phyloP scores from a whole-genome alignment of 1,140 invertebrate genomes.

The Drosophila takahashii region DNA sequence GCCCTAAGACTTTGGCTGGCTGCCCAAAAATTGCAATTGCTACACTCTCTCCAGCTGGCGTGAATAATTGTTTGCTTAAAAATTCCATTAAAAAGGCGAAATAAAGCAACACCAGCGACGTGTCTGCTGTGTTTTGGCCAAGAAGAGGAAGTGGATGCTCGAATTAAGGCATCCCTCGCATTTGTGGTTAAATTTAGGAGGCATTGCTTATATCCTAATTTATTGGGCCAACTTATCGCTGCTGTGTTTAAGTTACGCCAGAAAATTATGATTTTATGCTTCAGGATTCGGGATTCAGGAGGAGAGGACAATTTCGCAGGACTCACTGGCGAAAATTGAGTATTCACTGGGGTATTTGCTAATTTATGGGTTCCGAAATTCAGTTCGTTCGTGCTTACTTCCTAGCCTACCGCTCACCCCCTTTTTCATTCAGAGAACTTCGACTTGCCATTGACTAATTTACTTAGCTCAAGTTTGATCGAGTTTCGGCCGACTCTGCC shows the following conservation, averaged over 20 bases:
- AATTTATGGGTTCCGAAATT: constrained; percentile 22
- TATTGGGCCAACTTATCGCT: constrained; percentile 19
- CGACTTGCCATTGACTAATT: constrained; percentile 37
- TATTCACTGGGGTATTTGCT: constrained; percentile 22
- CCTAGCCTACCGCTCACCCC: too few species aligned
- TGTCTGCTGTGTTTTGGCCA: constrained; percentile 12
- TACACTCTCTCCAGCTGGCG: constrained; percentile 15
- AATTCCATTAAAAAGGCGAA: constrained; percentile 51
- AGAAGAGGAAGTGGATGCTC: not conserved
- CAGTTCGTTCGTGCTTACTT: not conserved
- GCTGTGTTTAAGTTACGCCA: not conserved
- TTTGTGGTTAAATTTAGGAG: not conserved
- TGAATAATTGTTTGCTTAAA: constrained; percentile 59
- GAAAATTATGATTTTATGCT: constrained; percentile 29
- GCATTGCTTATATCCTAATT: constrained; percentile 15
- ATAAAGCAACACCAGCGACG: constrained; percentile 24
- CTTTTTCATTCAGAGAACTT: constrained; percentile 1
- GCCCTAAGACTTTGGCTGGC: constrained; percentile 7
- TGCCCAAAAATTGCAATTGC: constrained; percentile 25
- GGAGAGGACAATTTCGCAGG: constrained; percentile 1
- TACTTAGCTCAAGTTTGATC: constrained; percentile 40
- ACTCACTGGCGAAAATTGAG: constrained; percentile 17
- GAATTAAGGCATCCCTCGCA: constrained; percentile 14
- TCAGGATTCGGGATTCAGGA: too few species aligned
- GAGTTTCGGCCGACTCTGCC: constrained; percentile 26